Percentiles rank a stretch among this genome's conserved stretches.
Conservation (phyloP, 1,140 invertebrate species). For the Triops longicaudatus region DNA sequence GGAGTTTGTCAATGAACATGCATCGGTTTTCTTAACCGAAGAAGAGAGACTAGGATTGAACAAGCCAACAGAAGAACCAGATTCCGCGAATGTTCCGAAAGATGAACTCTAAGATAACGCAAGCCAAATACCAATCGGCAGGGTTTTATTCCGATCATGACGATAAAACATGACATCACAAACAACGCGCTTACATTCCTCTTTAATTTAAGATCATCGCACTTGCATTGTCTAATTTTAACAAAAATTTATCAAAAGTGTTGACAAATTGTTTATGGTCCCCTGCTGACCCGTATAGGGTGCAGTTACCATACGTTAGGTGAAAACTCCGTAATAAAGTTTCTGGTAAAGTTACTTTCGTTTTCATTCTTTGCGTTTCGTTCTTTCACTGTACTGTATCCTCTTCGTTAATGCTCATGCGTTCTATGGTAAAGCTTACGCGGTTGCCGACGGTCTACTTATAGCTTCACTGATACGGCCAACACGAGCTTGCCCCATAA, state of each 20-base stretch:
- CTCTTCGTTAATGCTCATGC: neutral
- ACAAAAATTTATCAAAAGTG: too few species aligned
- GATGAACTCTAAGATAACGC: neutral
- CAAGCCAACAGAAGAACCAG: neutral
- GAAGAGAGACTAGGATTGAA: conserved; percentile 25
- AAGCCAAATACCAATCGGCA: neutral
- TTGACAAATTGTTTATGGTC: too few species aligned
- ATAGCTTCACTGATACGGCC: neutral
- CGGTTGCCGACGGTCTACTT: conserved; percentile 10
- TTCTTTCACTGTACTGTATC: neutral
- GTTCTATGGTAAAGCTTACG: neutral
- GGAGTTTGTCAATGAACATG: conserved; percentile 27
- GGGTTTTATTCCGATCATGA: too few species aligned
- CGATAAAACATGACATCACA: too few species aligned
- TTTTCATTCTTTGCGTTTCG: neutral
- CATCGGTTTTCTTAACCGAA: conserved; percentile 25
- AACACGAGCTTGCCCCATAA: conserved; percentile 1
- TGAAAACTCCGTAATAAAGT: neutral
- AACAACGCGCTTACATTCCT: too few species aligned
- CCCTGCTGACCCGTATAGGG: too few species aligned
- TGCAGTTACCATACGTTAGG: neutral
- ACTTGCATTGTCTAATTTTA: too few species aligned
- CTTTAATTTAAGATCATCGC: too few species aligned
- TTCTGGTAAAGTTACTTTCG: neutral
- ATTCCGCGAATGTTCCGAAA: neutral